Base-by-base conservation (phyloP, 2,888 invertebrate species). In the Meghimatium bilineatum region DNA sequence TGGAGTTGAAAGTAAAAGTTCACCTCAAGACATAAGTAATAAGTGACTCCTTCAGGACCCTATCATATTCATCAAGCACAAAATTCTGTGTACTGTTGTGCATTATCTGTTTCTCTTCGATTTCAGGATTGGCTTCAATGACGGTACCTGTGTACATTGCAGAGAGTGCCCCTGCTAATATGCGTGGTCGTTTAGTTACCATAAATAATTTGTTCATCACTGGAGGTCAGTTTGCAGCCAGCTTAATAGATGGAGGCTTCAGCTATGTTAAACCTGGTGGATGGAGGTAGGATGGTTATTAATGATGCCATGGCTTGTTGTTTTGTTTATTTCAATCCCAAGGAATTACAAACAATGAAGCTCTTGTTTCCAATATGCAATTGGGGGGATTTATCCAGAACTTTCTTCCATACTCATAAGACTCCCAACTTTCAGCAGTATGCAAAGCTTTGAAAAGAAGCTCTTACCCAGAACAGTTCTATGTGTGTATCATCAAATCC, bases 101-200 rank as follows among this genome's bases (percentile, higher is more conserved):
- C 5, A 56, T 10, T 63, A 12, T n/a, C 66, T 32, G 2, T 32
- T 72, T 44, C 6, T 63, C 32, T 79, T 38, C 1, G 17, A 23
- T 63, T 34, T 60, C 88, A 94, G 95, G 95, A 49, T 87, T 95
- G 52, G 93, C 94, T 17, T 95, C 95, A 5, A 95, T 95, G 94
- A 94, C 94, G 63, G 94, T 95, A 6, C 95, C 95, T 3, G 93
- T 95, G 90, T 95, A 95, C 89, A 94, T 95, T 66, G 94, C 95
- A 38, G 95, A 95, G 90, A 93, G 94, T 79, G 93, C 95, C 0
- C 95, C 95, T 3, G 87, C 93, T 8, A 92, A 94, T 75, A 89
- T 94, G 36, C 91, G 95, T 49, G 95, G 95, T 36, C 90, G 92
- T 14, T 91, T 95, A 63, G 94, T 95, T 38, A 94, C 95, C 0